A percentile compares a stretch with the other conserved stretches of the same genome.
Evolutionary conservation across 92 coral and sea anemone species (phyloP).

Genomic region (Zoanthus sociatus): DNA sequence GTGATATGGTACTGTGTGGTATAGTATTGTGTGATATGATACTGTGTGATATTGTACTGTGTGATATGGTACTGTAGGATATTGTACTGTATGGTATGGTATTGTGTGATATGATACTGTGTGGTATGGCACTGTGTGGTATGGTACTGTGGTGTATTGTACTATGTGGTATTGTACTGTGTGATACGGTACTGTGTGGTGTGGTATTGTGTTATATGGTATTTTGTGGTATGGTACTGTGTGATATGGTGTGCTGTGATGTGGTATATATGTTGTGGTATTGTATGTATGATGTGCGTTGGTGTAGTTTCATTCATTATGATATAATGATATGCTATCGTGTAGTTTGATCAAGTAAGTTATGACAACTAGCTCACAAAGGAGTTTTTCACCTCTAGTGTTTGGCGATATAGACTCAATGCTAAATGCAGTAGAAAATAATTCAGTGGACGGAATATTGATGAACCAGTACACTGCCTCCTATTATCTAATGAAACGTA

Average conservation of each 20-base stretch:
- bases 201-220: no score
- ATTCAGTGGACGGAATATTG: constrained; percentile 22
- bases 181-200: neutral
- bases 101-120: neutral
- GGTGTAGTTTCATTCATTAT: no score
- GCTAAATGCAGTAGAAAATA: neutral
- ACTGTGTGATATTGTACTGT: neutral
- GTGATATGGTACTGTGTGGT: neutral
- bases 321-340: neutral
- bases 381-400: neutral
- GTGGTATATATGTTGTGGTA: neutral
- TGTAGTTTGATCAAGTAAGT: neutral
- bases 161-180: no score
- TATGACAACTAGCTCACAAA: neutral
- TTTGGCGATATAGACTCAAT: constrained; percentile 6
- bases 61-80: neutral
- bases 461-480: constrained; percentile 14
- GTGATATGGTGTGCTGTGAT: neutral
- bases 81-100: neutral
- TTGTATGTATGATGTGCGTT: no score
- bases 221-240: neutral
- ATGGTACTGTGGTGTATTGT: neutral
- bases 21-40: neutral
- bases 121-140: neutral
- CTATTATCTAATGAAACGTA: constrained; percentile 6